Evolutionary conservation across 2,797 vertebrate genomes (phyloP).

Genomic region (Melanotaenia parkinsoni): DNA sequence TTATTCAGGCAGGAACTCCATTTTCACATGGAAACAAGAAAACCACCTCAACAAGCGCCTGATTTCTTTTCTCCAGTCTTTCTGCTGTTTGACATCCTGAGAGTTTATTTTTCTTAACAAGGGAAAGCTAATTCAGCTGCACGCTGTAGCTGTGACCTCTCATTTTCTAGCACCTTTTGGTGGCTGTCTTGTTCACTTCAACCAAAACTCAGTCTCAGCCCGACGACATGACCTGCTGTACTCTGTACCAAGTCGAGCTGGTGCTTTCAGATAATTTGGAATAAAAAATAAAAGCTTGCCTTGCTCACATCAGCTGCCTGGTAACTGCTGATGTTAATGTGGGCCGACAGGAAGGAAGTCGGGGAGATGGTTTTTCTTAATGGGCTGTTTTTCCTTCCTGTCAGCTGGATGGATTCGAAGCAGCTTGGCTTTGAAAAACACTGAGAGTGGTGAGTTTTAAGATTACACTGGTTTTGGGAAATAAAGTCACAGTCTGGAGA

Average conservation of each 20-base stretch:
- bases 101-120: neutral
- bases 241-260: neutral
- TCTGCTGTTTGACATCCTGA: neutral
- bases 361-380: neutral
- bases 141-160: neutral
- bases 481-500: neutral
- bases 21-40: neutral
- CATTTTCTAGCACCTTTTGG: neutral
- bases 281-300: neutral
- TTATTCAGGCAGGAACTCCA: neutral
- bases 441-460: neutral
- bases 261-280: neutral
- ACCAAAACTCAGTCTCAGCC: neutral
- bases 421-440: neutral
- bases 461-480: conserved; percentile 26
- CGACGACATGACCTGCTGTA: neutral
- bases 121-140: neutral
- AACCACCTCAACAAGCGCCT: neutral
- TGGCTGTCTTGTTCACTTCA: no score
- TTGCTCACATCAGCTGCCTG: neutral
- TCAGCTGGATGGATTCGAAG: conserved; percentile 23
- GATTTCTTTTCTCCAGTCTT: neutral
- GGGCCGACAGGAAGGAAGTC: conserved; percentile 25
- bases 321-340: conserved; percentile 41
- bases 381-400: conserved; percentile 25